Conservation (phyloP, 2,113 vertebrate genomes). For the Chaetura pelagica region DNA sequence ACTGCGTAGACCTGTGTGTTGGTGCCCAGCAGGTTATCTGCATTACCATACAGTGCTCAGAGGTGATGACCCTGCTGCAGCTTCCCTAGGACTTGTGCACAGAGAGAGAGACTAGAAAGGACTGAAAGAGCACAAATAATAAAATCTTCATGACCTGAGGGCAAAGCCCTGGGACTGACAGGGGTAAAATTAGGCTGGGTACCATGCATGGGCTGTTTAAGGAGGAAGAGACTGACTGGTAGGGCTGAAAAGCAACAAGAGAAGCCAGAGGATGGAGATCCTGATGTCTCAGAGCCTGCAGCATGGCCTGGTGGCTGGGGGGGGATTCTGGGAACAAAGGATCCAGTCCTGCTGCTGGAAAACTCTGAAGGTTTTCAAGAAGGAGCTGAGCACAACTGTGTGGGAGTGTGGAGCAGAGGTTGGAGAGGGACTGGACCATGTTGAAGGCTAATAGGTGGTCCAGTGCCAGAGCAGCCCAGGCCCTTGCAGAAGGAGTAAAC, state of each 20-base stretch:
- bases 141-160: background rate
- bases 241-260: background rate
- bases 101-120: background rate
- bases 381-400: background rate
- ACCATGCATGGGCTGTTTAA: background rate
- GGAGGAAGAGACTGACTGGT: background rate
- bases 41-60: background rate
- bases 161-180: background rate
- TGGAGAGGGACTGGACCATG: background rate
- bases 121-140: background rate
- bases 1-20: fast-evolving
- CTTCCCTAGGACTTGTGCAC: background rate
- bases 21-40: background rate
- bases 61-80: background rate
- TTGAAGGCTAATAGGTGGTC: fast-evolving
- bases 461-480: background rate
- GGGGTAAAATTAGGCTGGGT: background rate
- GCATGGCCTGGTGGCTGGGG: fast-evolving
- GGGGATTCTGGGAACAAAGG: fast-evolving
- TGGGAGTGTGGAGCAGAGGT: background rate
- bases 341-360: background rate
- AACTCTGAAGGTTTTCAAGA: background rate
- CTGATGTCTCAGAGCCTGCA: fast-evolving
- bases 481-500: background rate
- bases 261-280: background rate